phyloP scores from a whole-genome alignment of 2,113 vertebrate species.

The Epinephelus cyanopodus region DNA sequence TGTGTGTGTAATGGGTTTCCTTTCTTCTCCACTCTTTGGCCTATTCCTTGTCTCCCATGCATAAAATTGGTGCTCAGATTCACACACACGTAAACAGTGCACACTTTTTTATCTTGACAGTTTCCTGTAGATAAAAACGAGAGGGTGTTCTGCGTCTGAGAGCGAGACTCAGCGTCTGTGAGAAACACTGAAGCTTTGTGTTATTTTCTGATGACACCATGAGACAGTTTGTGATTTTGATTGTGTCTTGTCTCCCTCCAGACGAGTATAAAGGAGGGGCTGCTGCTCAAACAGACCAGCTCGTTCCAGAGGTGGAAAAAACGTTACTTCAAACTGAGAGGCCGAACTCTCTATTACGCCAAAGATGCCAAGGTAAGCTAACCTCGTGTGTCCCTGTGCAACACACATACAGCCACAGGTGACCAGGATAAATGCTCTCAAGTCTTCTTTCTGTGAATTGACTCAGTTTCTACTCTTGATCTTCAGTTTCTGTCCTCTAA shows the following conservation, averaged over 20 bases:
- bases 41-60: slow-evolving; percentile 63
- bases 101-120: slow-evolving; percentile 60
- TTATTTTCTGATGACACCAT: slow-evolving; percentile 3
- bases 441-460: background rate
- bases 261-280: slow-evolving; percentile 97
- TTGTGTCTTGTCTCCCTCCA: slow-evolving; percentile 76
- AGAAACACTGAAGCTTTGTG: background rate
- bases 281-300: slow-evolving; percentile 98
- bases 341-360: slow-evolving; percentile 97
- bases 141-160: slow-evolving; percentile 26
- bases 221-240: background rate
- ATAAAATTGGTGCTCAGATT: slow-evolving; percentile 64
- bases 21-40: slow-evolving; percentile 61
- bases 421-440: background rate
- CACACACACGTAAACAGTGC: slow-evolving; percentile 9
- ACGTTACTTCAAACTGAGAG: slow-evolving; percentile 97
- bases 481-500: background rate
- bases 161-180: background rate
- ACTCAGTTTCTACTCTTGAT: background rate
- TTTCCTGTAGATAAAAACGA: slow-evolving; percentile 72
- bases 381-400: background rate
- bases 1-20: slow-evolving; percentile 56
- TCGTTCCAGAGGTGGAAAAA: slow-evolving; percentile 99
- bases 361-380: slow-evolving; percentile 96
- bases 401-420: background rate